Conservation (phyloP, 2,113 vertebrate genomes). For the Ctenomys sociabilis region DNA sequence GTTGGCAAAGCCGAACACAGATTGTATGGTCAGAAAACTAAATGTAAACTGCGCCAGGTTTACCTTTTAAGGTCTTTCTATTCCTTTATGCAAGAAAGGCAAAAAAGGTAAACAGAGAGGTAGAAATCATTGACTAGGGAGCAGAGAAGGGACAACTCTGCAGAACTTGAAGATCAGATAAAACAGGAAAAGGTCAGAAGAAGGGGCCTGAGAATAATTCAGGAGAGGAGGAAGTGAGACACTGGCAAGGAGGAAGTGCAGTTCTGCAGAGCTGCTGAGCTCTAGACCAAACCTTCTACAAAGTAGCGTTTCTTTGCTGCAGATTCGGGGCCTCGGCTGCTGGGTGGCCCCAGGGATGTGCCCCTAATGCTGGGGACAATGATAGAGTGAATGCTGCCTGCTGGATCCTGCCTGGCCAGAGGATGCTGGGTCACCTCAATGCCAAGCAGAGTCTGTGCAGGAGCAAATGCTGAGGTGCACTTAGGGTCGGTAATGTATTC, state of each 20-base stretch:
- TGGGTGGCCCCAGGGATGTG: neutral
- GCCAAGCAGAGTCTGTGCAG: neutral
- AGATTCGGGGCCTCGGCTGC: neutral
- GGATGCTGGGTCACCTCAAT: neutral
- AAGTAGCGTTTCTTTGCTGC: neutral
- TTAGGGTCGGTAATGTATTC: neutral
- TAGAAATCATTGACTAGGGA: neutral
- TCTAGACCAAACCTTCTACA: neutral
- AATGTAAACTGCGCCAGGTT: neutral
- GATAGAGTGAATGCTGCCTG: constrained; percentile 16
- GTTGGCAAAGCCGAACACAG: neutral
- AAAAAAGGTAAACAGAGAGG: neutral
- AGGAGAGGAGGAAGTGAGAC: neutral
- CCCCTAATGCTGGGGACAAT: neutral
- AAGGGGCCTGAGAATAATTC: neutral
- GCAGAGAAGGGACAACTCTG: neutral
- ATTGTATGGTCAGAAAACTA: neutral
- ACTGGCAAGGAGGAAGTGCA: neutral
- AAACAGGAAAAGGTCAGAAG: neutral
- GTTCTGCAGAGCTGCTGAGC: neutral
- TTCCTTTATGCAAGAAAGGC: neutral
- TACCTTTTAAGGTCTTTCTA: neutral
- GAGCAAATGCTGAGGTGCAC: neutral
- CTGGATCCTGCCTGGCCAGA: neutral
- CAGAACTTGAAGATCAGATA: neutral